These are phyloP conservation scores for Ascidia mentula DNA, from an alignment of 23 tunicate genomes.

Conservation along the genomic window DNA sequence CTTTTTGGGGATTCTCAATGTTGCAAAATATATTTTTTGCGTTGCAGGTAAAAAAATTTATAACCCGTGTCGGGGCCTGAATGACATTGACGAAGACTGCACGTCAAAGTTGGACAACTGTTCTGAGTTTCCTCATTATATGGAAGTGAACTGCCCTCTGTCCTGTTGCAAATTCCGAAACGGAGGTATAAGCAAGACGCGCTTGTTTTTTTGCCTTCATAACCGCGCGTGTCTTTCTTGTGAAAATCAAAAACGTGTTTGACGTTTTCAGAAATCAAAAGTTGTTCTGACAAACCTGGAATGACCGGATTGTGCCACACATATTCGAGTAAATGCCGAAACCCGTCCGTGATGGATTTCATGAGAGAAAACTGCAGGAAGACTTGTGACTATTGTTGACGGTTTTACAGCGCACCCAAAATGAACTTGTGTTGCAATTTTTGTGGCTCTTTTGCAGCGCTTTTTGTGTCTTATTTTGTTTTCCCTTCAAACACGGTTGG, in stretches of 20 bases:
- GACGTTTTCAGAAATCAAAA: conserved; percentile 27
- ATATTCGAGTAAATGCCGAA: background rate
- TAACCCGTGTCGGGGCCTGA: conserved; percentile 35
- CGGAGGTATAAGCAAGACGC: conserved; percentile 9
- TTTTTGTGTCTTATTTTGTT: too few relatives aligned
- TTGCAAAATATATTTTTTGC: too few relatives aligned
- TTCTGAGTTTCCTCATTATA: conserved; percentile 21
- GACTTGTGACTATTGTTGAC: conserved; percentile 33
- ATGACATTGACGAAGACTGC: conserved; percentile 25
- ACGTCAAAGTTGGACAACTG: conserved; percentile 25
- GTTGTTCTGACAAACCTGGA: conserved; percentile 28
- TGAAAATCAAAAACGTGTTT: background rate
- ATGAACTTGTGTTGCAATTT: too few relatives aligned
- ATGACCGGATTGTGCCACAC: conserved; percentile 9
- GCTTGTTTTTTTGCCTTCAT: background rate
- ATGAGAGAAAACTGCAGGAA: conserved; percentile 28
- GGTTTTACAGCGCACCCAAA: too few relatives aligned
- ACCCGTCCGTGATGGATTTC: background rate
- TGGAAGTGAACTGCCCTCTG: conserved; percentile 20
- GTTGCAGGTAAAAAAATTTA: background rate
- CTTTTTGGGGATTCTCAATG: too few relatives aligned
- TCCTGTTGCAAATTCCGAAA: conserved; percentile 33
- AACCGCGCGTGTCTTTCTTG: background rate
- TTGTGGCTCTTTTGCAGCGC: too few relatives aligned
- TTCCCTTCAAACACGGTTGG: too few relatives aligned